A percentile compares a stretch with the other conserved stretches of the same genome.
These are phyloP conservation scores for Manis javanica DNA, from an alignment of 2,797 vertebrate genomes.

Conservation along the genomic window DNA sequence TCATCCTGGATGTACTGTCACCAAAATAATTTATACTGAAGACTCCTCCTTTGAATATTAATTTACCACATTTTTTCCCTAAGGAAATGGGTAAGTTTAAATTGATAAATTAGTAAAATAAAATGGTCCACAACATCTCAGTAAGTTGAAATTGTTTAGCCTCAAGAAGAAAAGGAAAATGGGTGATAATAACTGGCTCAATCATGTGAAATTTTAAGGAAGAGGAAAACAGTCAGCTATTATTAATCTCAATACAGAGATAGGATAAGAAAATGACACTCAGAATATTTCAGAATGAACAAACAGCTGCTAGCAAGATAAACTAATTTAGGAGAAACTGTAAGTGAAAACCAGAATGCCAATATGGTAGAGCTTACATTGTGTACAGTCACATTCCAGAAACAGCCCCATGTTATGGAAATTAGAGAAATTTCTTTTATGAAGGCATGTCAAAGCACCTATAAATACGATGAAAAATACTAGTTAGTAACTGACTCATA, in stretches of 20 bases:
- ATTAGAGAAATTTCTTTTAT: neutral
- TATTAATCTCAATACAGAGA: slow-evolving; percentile 49
- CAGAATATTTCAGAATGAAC: neutral
- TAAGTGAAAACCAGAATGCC: neutral
- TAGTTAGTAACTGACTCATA: neutral
- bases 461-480: neutral
- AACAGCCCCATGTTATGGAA: neutral
- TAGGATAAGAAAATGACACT: neutral
- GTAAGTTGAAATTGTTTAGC: neutral
- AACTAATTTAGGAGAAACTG: neutral
- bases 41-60: neutral
- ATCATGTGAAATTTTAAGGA: slow-evolving; percentile 41
- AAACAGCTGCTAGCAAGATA: slow-evolving; percentile 5
- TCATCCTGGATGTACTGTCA: neutral
- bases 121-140: neutral
- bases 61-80: neutral
- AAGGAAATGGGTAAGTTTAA: neutral
- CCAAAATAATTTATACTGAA: neutral
- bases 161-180: slow-evolving; percentile 48
- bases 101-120: slow-evolving; percentile 24
- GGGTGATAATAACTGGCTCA: neutral
- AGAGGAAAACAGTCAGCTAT: neutral
- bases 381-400: neutral
- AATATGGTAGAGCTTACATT: neutral
- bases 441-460: neutral